Percentiles rank a stretch among this genome's conserved stretches.
These are phyloP conservation scores for Acanthopagrus latus DNA, from an alignment of 2,797 vertebrate genomes.

Conservation along the genomic window DNA sequence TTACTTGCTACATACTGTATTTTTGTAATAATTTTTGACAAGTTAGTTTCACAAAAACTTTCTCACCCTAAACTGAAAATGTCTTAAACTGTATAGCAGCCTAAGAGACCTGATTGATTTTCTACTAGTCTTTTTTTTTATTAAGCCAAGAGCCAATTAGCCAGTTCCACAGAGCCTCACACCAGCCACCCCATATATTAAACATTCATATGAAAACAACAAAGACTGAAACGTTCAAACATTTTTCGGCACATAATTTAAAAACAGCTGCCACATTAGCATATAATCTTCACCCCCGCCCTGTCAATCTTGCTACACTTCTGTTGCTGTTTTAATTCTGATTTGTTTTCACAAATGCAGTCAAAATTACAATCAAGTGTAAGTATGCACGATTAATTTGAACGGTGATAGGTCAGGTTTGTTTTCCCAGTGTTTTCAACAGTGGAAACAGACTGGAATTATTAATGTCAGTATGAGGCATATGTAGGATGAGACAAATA, in stretches of 20 bases:
- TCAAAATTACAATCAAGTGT: neutral
- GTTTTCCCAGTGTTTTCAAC: neutral
- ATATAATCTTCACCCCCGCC: neutral
- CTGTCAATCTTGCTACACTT: constrained; percentile 8
- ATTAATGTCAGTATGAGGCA: constrained; percentile 4
- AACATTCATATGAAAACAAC: constrained; percentile 1
- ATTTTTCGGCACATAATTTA: neutral
- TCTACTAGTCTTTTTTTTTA: neutral
- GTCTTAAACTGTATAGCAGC: neutral
- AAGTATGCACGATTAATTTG: neutral
- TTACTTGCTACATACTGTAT: neutral
- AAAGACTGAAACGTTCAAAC: neutral
- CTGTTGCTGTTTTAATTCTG: neutral
- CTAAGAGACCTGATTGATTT: neutral
- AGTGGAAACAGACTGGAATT: neutral
- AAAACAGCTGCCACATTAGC: constrained; percentile 9
- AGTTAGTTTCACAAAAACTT: neutral
- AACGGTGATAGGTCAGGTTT: neutral
- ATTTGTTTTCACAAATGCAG: neutral
- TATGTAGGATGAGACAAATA: neutral
- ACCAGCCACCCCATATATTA: constrained; percentile 1
- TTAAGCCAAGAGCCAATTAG: constrained; percentile 16
- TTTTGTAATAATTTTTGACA: neutral
- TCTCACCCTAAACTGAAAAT: neutral
- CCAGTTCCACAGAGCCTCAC: neutral